Conservation (phyloP, 2,113 vertebrate species). For the Esox niger region DNA sequence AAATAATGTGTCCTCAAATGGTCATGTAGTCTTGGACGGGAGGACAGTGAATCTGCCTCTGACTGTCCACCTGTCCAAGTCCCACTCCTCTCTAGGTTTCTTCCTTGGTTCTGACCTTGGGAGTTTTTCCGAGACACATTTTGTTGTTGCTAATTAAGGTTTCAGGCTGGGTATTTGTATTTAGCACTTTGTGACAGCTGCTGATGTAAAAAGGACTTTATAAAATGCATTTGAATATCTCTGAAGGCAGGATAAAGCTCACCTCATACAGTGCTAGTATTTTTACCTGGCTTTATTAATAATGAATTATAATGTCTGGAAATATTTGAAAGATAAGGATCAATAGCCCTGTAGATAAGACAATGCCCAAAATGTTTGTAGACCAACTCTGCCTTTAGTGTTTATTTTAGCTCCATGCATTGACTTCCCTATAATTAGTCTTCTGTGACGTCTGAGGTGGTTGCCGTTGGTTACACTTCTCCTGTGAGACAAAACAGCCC, state of each 20-base stretch:
- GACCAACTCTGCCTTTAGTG: too few relatives aligned
- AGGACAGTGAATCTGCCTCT: too few relatives aligned
- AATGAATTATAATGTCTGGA: neutral
- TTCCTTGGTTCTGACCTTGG: too few relatives aligned
- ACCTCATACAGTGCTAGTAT: neutral
- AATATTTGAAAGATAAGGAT: neutral
- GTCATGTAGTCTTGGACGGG: too few relatives aligned
- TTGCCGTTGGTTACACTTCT: conserved; percentile 27
- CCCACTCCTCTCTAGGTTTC: too few relatives aligned
- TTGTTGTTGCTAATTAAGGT: neutral
- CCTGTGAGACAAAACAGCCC: conserved; percentile 30
- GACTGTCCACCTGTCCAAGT: too few relatives aligned
- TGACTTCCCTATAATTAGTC: conserved; percentile 48
- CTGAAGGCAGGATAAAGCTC: neutral
- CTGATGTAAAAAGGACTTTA: too few relatives aligned
- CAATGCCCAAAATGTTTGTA: neutral
- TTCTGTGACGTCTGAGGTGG: conserved; percentile 37
- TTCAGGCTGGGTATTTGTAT: too few relatives aligned
- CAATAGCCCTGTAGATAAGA: neutral
- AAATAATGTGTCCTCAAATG: too few relatives aligned
- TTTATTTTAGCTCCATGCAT: conserved; percentile 10
- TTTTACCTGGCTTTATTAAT: neutral
- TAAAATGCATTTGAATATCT: neutral
- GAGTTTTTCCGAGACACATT: neutral
- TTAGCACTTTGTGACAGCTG: too few relatives aligned